These are phyloP conservation scores for Pyralis farinalis DNA, from an alignment of 2,888 invertebrate genomes.

Conservation along the genomic window DNA sequence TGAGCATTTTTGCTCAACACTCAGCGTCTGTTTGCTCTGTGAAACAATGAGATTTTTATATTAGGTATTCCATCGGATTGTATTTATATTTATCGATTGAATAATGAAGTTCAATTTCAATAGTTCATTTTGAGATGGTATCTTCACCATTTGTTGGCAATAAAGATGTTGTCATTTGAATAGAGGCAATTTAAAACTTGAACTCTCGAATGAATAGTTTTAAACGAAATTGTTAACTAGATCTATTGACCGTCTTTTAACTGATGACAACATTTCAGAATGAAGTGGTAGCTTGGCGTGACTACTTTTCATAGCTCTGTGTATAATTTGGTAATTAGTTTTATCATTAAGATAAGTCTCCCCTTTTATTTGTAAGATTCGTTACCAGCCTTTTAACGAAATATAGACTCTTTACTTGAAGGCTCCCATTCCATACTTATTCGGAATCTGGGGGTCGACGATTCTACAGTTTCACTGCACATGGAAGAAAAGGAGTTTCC, in stretches of 20 bases:
- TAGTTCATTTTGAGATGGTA: constrained; percentile 11
- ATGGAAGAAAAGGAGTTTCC: too few relatives aligned
- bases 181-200: constrained; percentile 5
- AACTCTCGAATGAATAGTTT: constrained; percentile 4
- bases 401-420: too few relatives aligned
- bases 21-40: constrained; percentile 29
- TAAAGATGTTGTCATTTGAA: constrained; percentile 20
- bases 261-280: background rate
- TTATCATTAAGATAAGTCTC: too few relatives aligned
- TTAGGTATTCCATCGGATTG: constrained; percentile 21
- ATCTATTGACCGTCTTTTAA: constrained; percentile 1
- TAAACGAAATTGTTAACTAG: background rate
- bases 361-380: too few relatives aligned
- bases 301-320: too few relatives aligned
- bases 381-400: too few relatives aligned
- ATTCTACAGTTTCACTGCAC: too few relatives aligned
- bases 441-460: too few relatives aligned
- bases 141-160: constrained; percentile 31
- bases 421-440: too few relatives aligned
- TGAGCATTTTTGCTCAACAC: constrained; percentile 56
- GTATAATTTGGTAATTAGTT: too few relatives aligned
- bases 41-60: constrained; percentile 54
- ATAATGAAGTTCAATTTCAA: constrained; percentile 15
- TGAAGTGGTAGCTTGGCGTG: background rate
- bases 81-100: constrained; percentile 59